Conservation (phyloP, 2,797 vertebrate genomes). For the Dromococcyx pavoninus region DNA sequence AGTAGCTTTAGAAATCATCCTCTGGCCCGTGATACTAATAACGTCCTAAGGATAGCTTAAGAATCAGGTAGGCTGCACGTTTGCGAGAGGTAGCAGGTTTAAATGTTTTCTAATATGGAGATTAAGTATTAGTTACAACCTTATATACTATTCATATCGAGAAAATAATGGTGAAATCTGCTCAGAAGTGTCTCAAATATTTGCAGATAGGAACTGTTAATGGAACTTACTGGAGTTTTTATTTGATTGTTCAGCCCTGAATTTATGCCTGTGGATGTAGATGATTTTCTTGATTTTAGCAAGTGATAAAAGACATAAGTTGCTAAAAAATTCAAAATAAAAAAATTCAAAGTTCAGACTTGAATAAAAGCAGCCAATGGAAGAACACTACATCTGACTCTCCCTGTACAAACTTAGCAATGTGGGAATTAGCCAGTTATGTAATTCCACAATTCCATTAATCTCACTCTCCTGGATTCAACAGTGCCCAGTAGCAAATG, state of each 20-base stretch:
- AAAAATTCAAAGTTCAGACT: not conserved
- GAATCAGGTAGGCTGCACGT: not conserved
- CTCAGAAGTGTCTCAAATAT: not conserved
- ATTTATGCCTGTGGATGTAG: not conserved
- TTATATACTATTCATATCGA: not conserved
- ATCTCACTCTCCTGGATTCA: not conserved
- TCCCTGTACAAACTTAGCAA: not conserved
- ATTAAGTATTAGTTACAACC: not conserved
- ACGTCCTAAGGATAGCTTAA: not conserved
- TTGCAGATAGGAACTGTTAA: not conserved
- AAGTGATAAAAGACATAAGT: not conserved
- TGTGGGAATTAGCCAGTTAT: not conserved
- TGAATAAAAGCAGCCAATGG: not conserved
- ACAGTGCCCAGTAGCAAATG: not conserved
- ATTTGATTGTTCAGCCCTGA: not conserved
- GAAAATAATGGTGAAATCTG: not conserved
- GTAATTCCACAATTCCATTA: not conserved
- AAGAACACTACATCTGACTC: not conserved
- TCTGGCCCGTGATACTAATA: not conserved
- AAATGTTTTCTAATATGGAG: not conserved
- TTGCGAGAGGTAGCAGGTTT: not conserved
- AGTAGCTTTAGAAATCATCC: not conserved
- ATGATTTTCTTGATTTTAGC: not conserved
- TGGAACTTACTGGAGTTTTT: not conserved
- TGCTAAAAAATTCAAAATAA: not conserved